These are phyloP conservation scores for Ephydatia muelleri DNA, from an alignment of 37 sponge, comb jelly and placozoan genomes.

Conservation along the genomic window DNA sequence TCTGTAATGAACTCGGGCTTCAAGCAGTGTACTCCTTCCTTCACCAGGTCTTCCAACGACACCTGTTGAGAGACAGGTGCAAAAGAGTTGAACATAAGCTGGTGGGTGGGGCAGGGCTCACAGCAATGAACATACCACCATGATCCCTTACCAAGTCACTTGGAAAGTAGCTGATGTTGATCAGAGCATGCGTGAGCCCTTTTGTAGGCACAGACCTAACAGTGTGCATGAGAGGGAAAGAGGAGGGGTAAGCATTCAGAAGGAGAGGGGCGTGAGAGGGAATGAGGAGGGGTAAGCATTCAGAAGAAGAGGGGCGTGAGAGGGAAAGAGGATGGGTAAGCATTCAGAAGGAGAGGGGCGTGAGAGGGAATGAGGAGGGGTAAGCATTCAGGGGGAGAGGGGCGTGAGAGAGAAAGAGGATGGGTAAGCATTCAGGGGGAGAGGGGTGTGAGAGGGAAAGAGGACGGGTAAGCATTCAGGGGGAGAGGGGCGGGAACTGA, in stretches of 20 bases:
- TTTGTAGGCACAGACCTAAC: constrained; percentile 2
- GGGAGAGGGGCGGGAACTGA: background rate
- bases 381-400: background rate
- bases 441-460: no score
- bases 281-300: background rate
- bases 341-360: no score
- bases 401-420: background rate
- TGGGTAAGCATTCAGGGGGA: background rate
- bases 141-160: constrained; percentile 29
- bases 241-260: background rate
- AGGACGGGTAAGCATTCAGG: background rate
- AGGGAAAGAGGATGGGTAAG: background rate
- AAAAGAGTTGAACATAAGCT: background rate
- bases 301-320: background rate
- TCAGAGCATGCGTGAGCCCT: constrained; percentile 57
- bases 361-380: background rate
- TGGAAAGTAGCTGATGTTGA: constrained; percentile 24
- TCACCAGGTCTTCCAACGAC: constrained; percentile 47
- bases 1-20: constrained; percentile 93
- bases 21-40: constrained; percentile 73
- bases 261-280: background rate
- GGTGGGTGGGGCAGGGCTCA: background rate
- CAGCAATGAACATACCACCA: background rate
- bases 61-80: constrained; percentile 9
- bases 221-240: background rate